These are phyloP conservation scores for Thunnus maccoyii DNA, from an alignment of 2,113 vertebrate genomes.

Conservation along the genomic window DNA sequence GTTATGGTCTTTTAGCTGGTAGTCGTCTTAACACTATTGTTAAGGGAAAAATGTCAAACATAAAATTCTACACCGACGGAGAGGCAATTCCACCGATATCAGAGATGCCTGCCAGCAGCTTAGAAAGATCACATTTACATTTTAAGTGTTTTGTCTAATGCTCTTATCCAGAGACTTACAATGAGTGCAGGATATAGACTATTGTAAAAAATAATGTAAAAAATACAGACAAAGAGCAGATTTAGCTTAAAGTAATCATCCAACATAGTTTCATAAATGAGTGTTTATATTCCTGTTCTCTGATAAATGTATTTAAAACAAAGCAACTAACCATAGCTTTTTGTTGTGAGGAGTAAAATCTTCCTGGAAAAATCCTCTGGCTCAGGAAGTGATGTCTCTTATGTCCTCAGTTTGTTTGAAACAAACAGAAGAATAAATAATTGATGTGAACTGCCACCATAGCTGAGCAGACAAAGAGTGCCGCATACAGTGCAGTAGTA, in stretches of 20 bases:
- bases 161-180: constrained; percentile 25
- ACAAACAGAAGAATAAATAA: background rate
- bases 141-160: constrained; percentile 48
- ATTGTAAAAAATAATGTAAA: background rate
- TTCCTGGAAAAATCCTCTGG: background rate
- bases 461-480: background rate
- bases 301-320: background rate
- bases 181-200: constrained; percentile 14
- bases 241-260: constrained; percentile 1
- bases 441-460: background rate
- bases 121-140: constrained; percentile 68
- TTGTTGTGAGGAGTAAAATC: background rate
- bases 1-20: constrained; percentile 17
- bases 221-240: background rate
- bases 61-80: background rate
- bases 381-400: background rate
- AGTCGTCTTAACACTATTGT: constrained; percentile 31
- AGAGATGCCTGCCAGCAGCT: constrained; percentile 43
- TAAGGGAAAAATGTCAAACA: constrained; percentile 40
- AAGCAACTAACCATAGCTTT: background rate
- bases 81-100: constrained; percentile 34
- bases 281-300: background rate
- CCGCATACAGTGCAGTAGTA: background rate
- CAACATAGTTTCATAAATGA: background rate
- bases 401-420: background rate